Evolutionary conservation across 23 tunicate genomes (phyloP), one percentile per base, ranked within the genome.

Genomic region (Ciona savignyi): DNA sequence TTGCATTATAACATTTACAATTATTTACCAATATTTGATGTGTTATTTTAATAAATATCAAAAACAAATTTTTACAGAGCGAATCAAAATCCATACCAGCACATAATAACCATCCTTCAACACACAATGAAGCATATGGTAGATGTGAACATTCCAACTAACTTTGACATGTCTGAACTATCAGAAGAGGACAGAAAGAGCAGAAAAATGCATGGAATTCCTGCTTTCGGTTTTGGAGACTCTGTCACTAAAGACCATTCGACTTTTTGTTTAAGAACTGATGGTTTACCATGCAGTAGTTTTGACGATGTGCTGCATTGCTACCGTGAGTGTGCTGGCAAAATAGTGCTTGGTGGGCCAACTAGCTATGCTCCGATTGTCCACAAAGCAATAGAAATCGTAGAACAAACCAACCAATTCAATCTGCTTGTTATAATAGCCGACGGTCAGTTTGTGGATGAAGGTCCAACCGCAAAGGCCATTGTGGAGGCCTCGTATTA

Each of bases 331-430:
- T 34, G 74, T 79, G 85, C 77, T 33, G 60, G 30, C 4, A 51
- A 69, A 2, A 80, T 79, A 4, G 51, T 70, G n/a, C 66, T 90
- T 1, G 74, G 83, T 70, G 97, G 97, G 26, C 97, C 97, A 21
- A 90, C 97, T 25, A 90, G 90, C 63, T 90, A 75, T 70, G 97
- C 97, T 30, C 89, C 97, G 25, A 70, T 90, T 33, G 84, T 90
- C 3, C 69, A 83, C 74, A 83, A 79, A 75, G 85, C 97, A 0
- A 79, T 90, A 29, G 89, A 83, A 74, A 83, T 90, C 63, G 90
- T 83, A 23, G 77, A 88, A 73, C 68, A 83, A 23, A 71, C 77
- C 27, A 78, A 83, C 27, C 75, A 84, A 33, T 84, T 67, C 70
- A 85, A 90, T 66, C 42, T 90, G 2, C 33, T 90, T 48, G 78